A percentile compares a stretch with the other conserved stretches of the same genome.
Evolutionary conservation across 2,797 vertebrate species (phyloP).

Genomic region (Prionace glauca): DNA sequence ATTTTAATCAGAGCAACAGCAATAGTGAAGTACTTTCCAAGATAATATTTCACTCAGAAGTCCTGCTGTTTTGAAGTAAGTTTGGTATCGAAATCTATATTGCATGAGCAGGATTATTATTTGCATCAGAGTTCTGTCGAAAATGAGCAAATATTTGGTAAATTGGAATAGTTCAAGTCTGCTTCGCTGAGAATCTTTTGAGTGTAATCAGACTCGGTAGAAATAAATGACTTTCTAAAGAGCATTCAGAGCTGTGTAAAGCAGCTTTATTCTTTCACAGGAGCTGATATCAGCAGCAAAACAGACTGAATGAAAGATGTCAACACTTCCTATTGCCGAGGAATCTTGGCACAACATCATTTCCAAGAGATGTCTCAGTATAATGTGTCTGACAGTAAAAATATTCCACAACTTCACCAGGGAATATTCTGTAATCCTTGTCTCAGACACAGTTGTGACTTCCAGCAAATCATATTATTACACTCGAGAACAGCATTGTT

Average conservation of each 20-base stretch:
- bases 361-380: background rate
- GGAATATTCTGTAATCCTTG: background rate
- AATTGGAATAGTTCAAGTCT: background rate
- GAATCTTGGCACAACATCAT: background rate
- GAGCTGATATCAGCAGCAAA: background rate
- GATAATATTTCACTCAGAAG: background rate
- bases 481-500: background rate
- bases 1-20: background rate
- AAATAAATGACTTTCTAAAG: conserved; percentile 14
- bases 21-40: background rate
- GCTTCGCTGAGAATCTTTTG: too few relatives aligned
- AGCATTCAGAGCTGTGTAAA: background rate
- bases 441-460: background rate
- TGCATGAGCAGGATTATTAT: background rate
- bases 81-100: background rate
- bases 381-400: background rate
- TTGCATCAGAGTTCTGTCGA: background rate
- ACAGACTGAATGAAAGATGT: background rate
- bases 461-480: background rate
- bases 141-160: background rate
- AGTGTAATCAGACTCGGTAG: background rate
- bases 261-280: background rate
- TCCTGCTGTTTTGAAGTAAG: too few relatives aligned
- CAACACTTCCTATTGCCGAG: background rate
- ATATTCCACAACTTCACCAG: background rate